These are phyloP conservation scores for Lagopus leucura DNA, from an alignment of 2,113 vertebrate species.

Conservation along the genomic window DNA sequence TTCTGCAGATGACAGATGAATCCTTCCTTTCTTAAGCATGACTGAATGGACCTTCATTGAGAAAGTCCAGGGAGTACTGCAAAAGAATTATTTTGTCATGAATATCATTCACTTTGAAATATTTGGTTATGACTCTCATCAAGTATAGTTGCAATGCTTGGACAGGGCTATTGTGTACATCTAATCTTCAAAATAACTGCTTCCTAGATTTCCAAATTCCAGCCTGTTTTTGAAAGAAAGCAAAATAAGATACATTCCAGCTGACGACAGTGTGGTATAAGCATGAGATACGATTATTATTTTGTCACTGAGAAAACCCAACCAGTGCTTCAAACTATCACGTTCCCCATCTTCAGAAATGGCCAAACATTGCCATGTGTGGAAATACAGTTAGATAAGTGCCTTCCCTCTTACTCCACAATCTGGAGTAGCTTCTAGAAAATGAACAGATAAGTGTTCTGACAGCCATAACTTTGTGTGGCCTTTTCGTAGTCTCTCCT, in stretches of 20 bases:
- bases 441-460: neutral
- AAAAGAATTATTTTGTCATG: conserved; percentile 2
- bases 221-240: neutral
- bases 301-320: conserved; percentile 16
- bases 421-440: neutral
- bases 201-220: neutral
- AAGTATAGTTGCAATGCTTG: conserved; percentile 2
- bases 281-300: neutral
- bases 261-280: neutral
- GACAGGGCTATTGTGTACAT: neutral
- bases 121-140: neutral
- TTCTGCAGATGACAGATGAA: conserved; percentile 31
- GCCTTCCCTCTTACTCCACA: neutral
- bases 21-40: conserved; percentile 38
- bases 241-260: neutral
- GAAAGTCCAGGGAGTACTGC: neutral
- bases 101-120: conserved; percentile 24
- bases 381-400: neutral
- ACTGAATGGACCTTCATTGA: conserved; percentile 19
- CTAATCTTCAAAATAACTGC: conserved; percentile 3
- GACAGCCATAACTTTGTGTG: neutral
- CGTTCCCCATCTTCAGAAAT: neutral
- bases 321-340: neutral
- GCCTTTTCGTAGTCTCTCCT: neutral
- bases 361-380: neutral